Evolutionary conservation across 2,113 vertebrate species (phyloP), one percentile per base, ranked within the genome.

Genomic region (Delphinapterus leucas): DNA sequence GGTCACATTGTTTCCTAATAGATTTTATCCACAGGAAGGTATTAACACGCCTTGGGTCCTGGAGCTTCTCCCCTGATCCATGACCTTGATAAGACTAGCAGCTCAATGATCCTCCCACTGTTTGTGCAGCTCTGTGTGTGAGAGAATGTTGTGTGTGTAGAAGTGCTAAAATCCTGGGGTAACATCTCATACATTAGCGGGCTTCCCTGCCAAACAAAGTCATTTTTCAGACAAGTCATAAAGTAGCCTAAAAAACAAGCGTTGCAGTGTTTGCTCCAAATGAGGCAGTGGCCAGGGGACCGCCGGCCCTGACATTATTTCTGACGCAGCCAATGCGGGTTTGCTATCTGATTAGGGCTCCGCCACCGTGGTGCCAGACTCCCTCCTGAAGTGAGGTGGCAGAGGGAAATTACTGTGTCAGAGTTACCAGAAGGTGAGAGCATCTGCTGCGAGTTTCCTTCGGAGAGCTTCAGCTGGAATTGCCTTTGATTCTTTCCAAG

Each of bases 351-450:
- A 99, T 99, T 98, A 98, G 98, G 97, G 91, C 97, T 98, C 97
- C 98, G 98, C 98, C 98, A 17, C 98, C 13, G 94, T 96, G 98
- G 99, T 99, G 99, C 99, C 99, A 99, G 98, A 94, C 98, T 97
- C 97, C 98, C 98, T 98, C 97, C 96, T 96, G 98, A 97, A 98
- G 98, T 31, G 97, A 98, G 98, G 98, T 98, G 98, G 93, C 97
- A 96, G 98, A 98, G 96, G 98, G 98, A 98, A 99, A 98, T 98
- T 98, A 98, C 98, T 98, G 98, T 98, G 98, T 98, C 98, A 98
- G 87, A 98, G 98, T 97, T 98, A 89, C 98, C 97, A 81, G 41
- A 97, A 98, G 98, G 97, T 82, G 95, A 98, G 98, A 95, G 91
- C 18, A 20, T 97, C 96, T 98, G 98, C 98, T 97, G 96, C 93